These are phyloP conservation scores for Arge pagana DNA, from an alignment of 2,888 invertebrate species.

Conservation along the genomic window DNA sequence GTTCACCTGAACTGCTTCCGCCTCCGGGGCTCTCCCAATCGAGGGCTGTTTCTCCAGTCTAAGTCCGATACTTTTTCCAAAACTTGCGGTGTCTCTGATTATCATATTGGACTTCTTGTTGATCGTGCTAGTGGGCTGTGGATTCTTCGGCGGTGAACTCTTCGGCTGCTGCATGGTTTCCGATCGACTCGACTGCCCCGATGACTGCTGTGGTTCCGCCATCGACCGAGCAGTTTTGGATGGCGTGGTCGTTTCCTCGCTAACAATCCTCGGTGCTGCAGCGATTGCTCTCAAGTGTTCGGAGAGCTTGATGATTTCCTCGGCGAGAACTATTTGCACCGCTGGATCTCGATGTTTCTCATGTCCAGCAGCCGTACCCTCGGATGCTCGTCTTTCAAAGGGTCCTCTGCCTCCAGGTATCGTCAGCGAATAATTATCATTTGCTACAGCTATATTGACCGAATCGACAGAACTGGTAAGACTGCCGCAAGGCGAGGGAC, in stretches of 20 bases:
- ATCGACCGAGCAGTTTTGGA: too few species aligned
- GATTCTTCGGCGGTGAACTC: background rate
- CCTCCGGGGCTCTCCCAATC: background rate
- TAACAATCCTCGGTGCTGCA: constrained; percentile 22
- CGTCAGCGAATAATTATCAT: too few species aligned
- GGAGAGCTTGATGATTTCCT: constrained; percentile 82
- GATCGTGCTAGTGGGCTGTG: too few species aligned
- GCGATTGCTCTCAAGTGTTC: constrained; percentile 66
- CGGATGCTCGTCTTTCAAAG: constrained; percentile 77
- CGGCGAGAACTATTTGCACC: constrained; percentile 65
- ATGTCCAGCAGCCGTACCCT: constrained; percentile 66
- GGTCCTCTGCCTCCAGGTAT: constrained; percentile 43
- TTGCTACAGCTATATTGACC: constrained; percentile 26
- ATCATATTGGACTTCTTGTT: background rate
- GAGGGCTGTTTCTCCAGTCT: background rate
- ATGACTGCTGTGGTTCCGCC: too few species aligned
- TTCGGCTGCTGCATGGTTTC: background rate
- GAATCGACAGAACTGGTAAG: constrained; percentile 64
- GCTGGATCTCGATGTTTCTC: constrained; percentile 41
- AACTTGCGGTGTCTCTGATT: background rate
- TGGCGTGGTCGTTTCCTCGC: background rate
- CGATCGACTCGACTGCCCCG: background rate
- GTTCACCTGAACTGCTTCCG: constrained; percentile 31
- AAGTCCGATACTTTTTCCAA: background rate
- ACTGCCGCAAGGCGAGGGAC: constrained; percentile 80